Evolutionary conservation across 2,797 vertebrate species (phyloP).

Genomic region (Leptodactylus fallax): DNA sequence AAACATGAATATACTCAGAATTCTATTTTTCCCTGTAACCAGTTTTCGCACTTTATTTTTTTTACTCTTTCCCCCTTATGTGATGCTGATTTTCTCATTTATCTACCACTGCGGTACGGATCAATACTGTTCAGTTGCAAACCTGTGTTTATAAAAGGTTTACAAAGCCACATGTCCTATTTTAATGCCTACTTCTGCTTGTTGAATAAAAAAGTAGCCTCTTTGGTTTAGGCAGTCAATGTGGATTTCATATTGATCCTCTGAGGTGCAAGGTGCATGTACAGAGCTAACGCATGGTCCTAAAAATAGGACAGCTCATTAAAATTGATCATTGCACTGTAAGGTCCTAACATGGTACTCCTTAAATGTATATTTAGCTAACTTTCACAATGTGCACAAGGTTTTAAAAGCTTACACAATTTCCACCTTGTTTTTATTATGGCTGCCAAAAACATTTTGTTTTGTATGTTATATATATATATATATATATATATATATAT

Average conservation of each 20-base stretch:
- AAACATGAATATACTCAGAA: neutral
- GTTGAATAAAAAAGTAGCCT: slow-evolving; percentile 44
- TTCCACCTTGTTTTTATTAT: neutral
- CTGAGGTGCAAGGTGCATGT: slow-evolving; percentile 35
- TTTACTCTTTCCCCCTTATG: neutral
- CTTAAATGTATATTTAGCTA: slow-evolving; percentile 23
- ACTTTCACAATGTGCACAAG: neutral
- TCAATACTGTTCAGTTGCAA: slow-evolving; percentile 54
- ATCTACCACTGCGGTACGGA: slow-evolving; percentile 49
- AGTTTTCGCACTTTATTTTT: slow-evolving; percentile 16
- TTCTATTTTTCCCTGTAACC: slow-evolving; percentile 36
- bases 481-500: too few species aligned
- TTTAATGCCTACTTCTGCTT: slow-evolving; percentile 49
- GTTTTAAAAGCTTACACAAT: neutral
- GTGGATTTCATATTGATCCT: slow-evolving; percentile 45
- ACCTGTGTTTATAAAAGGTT: slow-evolving; percentile 54
- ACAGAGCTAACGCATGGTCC: slow-evolving; percentile 27
- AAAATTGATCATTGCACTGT: slow-evolving; percentile 38
- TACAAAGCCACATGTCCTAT: slow-evolving; percentile 56
- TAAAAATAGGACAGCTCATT: slow-evolving; percentile 57
- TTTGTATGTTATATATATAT: neutral
- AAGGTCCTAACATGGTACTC: neutral
- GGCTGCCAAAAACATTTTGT: slow-evolving; percentile 8
- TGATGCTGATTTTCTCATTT: slow-evolving; percentile 57
- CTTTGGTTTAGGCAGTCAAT: slow-evolving; percentile 39